These are phyloP conservation scores for Brachyrhaphis roseni DNA, from an alignment of 2,797 vertebrate genomes.

Conservation along the genomic window DNA sequence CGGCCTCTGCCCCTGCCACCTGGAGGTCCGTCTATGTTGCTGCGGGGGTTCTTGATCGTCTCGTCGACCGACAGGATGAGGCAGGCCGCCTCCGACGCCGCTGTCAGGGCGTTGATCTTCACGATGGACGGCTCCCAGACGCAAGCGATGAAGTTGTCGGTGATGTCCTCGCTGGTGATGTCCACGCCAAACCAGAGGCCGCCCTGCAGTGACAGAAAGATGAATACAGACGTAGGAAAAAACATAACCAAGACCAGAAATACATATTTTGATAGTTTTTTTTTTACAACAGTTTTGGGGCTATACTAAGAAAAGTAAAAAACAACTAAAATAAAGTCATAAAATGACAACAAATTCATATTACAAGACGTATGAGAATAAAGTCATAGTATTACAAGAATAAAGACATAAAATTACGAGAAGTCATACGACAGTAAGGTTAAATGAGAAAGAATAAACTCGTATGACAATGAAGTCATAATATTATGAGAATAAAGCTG, in stretches of 20 bases:
- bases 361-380: too few species aligned
- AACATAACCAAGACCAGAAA: neutral
- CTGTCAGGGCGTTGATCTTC: slow-evolving; percentile 92
- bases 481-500: too few species aligned
- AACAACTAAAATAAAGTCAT: too few species aligned
- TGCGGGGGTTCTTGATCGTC: slow-evolving; percentile 96
- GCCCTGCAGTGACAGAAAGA: slow-evolving; percentile 72
- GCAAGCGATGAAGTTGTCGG: slow-evolving; percentile 89
- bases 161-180: slow-evolving; percentile 94
- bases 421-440: too few species aligned
- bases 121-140: slow-evolving; percentile 96
- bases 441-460: too few species aligned
- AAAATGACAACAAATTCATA: too few species aligned
- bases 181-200: slow-evolving; percentile 96
- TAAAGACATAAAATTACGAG: too few species aligned
- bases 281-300: too few species aligned
- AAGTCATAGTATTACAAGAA: too few species aligned
- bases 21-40: slow-evolving; percentile 78
- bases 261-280: too few species aligned
- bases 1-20: slow-evolving; percentile 83
- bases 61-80: slow-evolving; percentile 96
- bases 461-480: too few species aligned
- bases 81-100: slow-evolving; percentile 94
- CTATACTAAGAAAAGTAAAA: too few species aligned
- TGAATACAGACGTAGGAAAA: neutral